Base-by-base conservation (phyloP, 2,113 vertebrate species). In the Paraplagusia blochii region DNA sequence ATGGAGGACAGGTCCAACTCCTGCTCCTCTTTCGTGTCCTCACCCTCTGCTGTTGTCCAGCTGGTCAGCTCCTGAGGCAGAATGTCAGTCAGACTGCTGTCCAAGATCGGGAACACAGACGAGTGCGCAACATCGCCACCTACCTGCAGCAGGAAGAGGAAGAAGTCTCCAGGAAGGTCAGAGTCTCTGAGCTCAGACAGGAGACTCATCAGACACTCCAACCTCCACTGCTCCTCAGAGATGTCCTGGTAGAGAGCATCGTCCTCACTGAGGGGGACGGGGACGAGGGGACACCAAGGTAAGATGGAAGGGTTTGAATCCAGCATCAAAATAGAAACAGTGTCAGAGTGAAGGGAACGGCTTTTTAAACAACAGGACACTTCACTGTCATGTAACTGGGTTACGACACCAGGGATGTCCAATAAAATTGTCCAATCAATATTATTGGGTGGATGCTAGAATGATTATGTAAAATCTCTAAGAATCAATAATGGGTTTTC, bases 61-160 rank as follows among this genome's bases (percentile, higher is more conserved):
- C 48, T 56, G 2, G 92, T 94, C 85, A 98, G 80, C n/a, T 92
- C 93, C 97, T 98, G 74, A 7, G 15, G 6, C 15, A 39, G 9
- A 39, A 3, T 39, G 11, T 39, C 36, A 5, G 9, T 12, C 11
- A 12, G 36, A 12, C 36, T 8, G 5, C 4, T 12, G 36, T 9
- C 11, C 11, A 11, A 12, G 36, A 2, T 11, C 36, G 10, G 9
- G 36, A 3, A 39, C 9, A 9, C 5, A 39, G 9, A 29, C 22
- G 2, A 29, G 6, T 4, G 6, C 22, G 6, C 22, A 29, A 29
- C 22, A 29, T 29, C 22, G 2, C n/a, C 16, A 3, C 4, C 44
- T 65, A 98, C 96, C 92, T 95, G 90, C 59, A 99, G 85, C 69
- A 97, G 93, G 29, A 67, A 63, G 57, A 97, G 88, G 85, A 99